Percentiles rank a stretch among this genome's conserved stretches.
phyloP scores from a whole-genome alignment of 2,113 vertebrate genomes.

The Bothrops jararaca region DNA sequence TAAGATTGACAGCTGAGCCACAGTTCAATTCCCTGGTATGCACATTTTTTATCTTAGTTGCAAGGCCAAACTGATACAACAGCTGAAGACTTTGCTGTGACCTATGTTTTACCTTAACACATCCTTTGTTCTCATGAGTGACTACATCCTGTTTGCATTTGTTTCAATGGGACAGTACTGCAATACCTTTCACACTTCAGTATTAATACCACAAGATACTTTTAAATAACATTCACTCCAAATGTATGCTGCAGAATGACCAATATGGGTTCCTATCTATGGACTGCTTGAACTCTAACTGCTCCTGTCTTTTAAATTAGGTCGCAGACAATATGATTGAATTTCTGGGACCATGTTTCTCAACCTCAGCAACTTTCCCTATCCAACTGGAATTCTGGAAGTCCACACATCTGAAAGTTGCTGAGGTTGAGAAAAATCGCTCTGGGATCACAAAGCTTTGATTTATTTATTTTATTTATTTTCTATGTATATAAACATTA shows the following conservation, averaged over 20 bases:
- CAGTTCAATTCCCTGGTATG: not conserved
- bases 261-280: constrained; percentile 35
- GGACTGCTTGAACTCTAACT: constrained; percentile 41
- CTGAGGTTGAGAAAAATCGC: too few relatives aligned
- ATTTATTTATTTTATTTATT: not conserved
- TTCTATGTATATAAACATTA: not conserved
- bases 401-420: too few relatives aligned
- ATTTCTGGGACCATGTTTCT: not conserved
- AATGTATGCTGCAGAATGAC: constrained; percentile 39
- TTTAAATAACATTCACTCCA: constrained; percentile 45
- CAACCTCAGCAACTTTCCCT: not conserved
- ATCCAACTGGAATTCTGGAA: too few relatives aligned
- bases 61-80: not conserved
- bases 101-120: not conserved
- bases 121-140: not conserved
- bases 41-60: not conserved
- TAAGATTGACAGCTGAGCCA: not conserved
- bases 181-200: constrained; percentile 20
- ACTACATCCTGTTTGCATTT: not conserved
- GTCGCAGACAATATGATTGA: constrained; percentile 46
- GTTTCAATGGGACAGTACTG: not conserved
- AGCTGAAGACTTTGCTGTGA: not conserved
- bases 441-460: not conserved
- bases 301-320: constrained; percentile 59
- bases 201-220: constrained; percentile 24